Evolutionary conservation across 2,113 vertebrate genomes (phyloP).

Genomic region (Potamarius usumacintae): DNA sequence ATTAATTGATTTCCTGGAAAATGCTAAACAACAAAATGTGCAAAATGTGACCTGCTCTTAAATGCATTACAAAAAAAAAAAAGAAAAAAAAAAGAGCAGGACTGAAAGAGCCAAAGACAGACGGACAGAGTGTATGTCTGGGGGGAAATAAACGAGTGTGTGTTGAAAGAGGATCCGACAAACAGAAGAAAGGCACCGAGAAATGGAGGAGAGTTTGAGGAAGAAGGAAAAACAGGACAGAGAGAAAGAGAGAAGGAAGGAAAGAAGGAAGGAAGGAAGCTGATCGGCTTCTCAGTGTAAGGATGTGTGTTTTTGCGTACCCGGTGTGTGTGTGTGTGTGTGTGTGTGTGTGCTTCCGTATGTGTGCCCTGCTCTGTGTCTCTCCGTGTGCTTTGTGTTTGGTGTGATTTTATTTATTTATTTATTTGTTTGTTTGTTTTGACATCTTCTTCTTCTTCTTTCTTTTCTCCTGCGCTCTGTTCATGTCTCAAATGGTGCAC

Average conservation of each 20-base stretch:
- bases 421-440: conserved; percentile 25
- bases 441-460: conserved; percentile 28
- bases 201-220: conserved; percentile 68
- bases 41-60: conserved; percentile 36
- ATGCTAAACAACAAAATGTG: neutral
- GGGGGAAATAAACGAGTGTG: conserved; percentile 46
- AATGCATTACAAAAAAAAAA: conserved; percentile 50
- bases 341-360: conserved; percentile 53
- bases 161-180: conserved; percentile 63
- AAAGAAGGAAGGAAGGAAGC: conserved; percentile 59
- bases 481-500: conserved; percentile 48
- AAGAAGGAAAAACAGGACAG: conserved; percentile 63
- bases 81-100: conserved; percentile 33
- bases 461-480: conserved; percentile 34
- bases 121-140: conserved; percentile 56
- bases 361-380: conserved; percentile 46
- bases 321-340: conserved; percentile 55
- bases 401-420: conserved; percentile 38
- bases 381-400: conserved; percentile 43
- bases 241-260: conserved; percentile 54
- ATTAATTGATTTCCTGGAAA: conserved; percentile 32
- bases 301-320: conserved; percentile 62
- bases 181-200: conserved; percentile 64
- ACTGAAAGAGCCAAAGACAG: conserved; percentile 53
- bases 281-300: conserved; percentile 74